phyloP scores from a whole-genome alignment of 2,888 invertebrate species.

The Pollenia angustigena region DNA sequence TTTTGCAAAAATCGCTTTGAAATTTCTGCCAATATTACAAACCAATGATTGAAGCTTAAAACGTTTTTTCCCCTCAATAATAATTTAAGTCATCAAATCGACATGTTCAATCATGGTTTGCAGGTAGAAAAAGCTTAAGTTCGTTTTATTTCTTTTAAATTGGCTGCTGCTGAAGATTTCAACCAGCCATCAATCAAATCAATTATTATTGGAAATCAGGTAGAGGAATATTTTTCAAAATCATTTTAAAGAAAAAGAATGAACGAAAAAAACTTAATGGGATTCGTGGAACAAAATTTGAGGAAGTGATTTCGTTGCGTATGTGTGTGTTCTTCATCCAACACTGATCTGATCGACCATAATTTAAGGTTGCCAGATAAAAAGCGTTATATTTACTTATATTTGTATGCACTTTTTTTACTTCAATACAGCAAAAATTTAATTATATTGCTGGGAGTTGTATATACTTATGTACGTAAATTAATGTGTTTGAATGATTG shows the following conservation, averaged over 20 bases:
- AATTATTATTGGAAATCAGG: constrained; percentile 81
- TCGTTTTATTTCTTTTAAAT: constrained; percentile 25
- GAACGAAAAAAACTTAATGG: constrained; percentile 42
- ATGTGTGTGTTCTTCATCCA: constrained; percentile 16
- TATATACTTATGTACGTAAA: background rate
- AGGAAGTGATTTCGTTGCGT: constrained; percentile 1
- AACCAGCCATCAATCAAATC: constrained; percentile 83
- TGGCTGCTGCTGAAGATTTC: constrained; percentile 64
- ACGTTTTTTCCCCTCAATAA: constrained; percentile 1
- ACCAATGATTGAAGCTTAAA: constrained; percentile 62
- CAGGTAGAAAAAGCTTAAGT: constrained; percentile 27
- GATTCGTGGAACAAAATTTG: constrained; percentile 72
- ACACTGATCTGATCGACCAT: constrained; percentile 76
- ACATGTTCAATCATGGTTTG: constrained; percentile 13
- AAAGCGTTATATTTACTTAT: constrained; percentile 13
- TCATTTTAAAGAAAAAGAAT: background rate
- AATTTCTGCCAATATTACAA: constrained; percentile 39
- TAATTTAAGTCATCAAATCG: constrained; percentile 48
- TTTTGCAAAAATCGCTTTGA: background rate
- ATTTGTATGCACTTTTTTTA: background rate
- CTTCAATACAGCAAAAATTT: constrained; percentile 7
- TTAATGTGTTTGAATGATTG: background rate
- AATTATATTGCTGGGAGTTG: constrained; percentile 35
- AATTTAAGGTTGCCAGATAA: constrained; percentile 78
- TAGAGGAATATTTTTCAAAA: constrained; percentile 30